Base-by-base conservation (phyloP, 2,113 vertebrate genomes). In the Lasiurus cinereus region DNA sequence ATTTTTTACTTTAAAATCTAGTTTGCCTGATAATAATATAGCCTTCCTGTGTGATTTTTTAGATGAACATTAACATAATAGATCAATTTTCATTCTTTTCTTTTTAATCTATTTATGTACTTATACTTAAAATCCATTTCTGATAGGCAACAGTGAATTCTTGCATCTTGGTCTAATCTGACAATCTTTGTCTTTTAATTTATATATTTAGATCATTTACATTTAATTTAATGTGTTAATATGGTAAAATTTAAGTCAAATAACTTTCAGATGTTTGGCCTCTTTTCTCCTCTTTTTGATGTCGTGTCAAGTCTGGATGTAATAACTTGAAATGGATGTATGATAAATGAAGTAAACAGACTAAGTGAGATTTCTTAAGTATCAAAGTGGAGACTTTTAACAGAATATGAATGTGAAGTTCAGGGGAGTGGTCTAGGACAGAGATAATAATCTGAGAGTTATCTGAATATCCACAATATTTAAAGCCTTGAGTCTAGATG, bases 81-180 rank as follows among this genome's bases (percentile, higher is more conserved):
- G n/a, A 56, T 39, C 11, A 27, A 72, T 67, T 69, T 62, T 13
- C 27, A 54, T 87, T 0, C 4, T 83, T 64, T 66, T 74, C 52
- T 5, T 83, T 95, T 95, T 74, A 78, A 54, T 14, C 29, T 87
- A 18, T 69, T 84, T 88, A 16, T 62, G 0, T 83, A 67, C 18
- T 91, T 69, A 73, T 62, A 93, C 56, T 77, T 73, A 59, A 83
- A 83, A 21, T 77, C 10, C 29, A 79, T 67, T 91, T 90, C 36
- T 56, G 78, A 21, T 64, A 88, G 12, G 14, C 72, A 91, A 18
- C 56, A 83, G 29, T 39, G 22, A 77, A 9, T 74, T 83, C 31
- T 62, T 79, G 12, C 4, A 74, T 46, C 3, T 78, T 69, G 69
- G 24, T 74, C 12, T 21, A n/a, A 46, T 66, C 8, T 69, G 15